Percentiles rank a stretch among this genome's conserved stretches.
Conservation (phyloP, 2,888 invertebrate species). For the Apodemia zela region DNA sequence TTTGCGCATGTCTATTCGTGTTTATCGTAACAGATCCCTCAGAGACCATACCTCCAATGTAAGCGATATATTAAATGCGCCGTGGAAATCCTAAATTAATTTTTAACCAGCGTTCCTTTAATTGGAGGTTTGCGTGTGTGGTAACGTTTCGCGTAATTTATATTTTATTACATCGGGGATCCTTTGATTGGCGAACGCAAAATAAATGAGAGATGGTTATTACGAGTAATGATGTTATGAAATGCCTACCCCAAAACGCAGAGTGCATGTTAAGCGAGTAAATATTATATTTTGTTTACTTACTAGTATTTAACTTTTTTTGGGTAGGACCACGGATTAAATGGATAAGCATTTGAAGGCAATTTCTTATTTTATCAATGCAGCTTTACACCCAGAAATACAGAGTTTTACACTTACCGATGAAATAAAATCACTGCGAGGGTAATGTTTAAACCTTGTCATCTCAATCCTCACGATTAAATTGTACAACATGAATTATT, state of each 20-base stretch:
- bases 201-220: conserved; percentile 18
- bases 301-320: neutral
- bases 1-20: too few species aligned
- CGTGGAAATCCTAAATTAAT: conserved; percentile 48
- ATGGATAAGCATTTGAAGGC: too few species aligned
- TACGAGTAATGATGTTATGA: conserved; percentile 19
- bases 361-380: too few species aligned
- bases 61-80: conserved; percentile 27
- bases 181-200: conserved; percentile 19
- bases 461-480: too few species aligned
- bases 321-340: too few species aligned
- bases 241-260: conserved; percentile 6
- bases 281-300: neutral
- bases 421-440: too few species aligned
- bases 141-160: conserved; percentile 51
- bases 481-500: too few species aligned
- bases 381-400: too few species aligned
- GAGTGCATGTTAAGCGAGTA: neutral
- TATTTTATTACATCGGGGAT: conserved; percentile 24
- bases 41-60: conserved; percentile 17
- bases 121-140: conserved; percentile 66
- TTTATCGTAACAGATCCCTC: conserved; percentile 8
- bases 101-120: conserved; percentile 62
- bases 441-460: too few species aligned
- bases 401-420: too few species aligned